These are phyloP conservation scores for Epirrhoe alternata DNA, from an alignment of 2,888 invertebrate genomes.

Conservation along the genomic window DNA sequence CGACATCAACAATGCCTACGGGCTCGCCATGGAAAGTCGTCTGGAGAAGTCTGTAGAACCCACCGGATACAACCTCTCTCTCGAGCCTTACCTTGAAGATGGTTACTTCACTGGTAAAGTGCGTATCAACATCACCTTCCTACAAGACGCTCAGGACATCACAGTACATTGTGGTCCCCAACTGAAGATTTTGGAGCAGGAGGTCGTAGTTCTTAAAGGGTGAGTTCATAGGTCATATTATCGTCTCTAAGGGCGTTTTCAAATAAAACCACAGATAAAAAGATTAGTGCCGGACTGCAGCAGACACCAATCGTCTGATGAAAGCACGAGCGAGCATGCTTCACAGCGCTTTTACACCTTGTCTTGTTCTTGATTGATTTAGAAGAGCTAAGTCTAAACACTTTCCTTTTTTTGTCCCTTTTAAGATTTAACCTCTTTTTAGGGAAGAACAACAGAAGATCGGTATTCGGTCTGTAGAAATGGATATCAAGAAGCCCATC, in stretches of 20 bases:
- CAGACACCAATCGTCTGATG: too few species aligned
- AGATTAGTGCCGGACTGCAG: too few species aligned
- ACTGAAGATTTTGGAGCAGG: slow-evolving; percentile 54
- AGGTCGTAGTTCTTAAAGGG: slow-evolving; percentile 22
- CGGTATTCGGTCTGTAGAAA: slow-evolving; percentile 70
- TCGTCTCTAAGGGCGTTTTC: too few species aligned
- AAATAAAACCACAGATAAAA: too few species aligned
- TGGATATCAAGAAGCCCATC: slow-evolving; percentile 86
- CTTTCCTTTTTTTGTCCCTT: not conserved
- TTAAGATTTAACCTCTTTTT: slow-evolving; percentile 1
- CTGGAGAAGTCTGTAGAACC: slow-evolving; percentile 87
- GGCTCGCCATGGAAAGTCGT: slow-evolving; percentile 86
- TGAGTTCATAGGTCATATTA: too few species aligned
- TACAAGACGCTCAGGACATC: slow-evolving; percentile 86
- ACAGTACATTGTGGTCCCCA: slow-evolving; percentile 88
- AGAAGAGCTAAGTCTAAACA: too few species aligned
- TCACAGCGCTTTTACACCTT: too few species aligned
- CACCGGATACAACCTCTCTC: slow-evolving; percentile 86
- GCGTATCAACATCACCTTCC: slow-evolving; percentile 88
- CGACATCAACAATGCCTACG: slow-evolving; percentile 89
- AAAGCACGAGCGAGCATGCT: too few species aligned
- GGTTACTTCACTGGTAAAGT: slow-evolving; percentile 88
- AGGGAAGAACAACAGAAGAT: slow-evolving; percentile 30
- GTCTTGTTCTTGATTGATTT: too few species aligned
- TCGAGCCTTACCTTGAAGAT: slow-evolving; percentile 88